These are phyloP conservation scores for Zaprionus capensis DNA, from an alignment of 1,140 invertebrate species.

Conservation along the genomic window DNA sequence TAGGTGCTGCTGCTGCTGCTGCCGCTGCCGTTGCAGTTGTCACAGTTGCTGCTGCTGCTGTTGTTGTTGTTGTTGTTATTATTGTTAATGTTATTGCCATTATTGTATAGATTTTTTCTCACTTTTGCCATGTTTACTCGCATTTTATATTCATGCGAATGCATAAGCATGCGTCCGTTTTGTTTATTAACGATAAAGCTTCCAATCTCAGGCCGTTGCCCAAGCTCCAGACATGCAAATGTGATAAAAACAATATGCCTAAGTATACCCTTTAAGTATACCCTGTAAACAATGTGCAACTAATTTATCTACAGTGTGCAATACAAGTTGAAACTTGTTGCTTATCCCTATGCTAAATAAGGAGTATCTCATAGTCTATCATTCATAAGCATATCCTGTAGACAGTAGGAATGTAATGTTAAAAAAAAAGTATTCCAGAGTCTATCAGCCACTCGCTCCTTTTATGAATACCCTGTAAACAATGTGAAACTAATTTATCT, in stretches of 20 bases:
- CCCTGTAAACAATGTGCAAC: neutral
- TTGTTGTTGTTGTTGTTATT: neutral
- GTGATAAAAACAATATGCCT: neutral
- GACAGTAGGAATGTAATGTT: too few species aligned
- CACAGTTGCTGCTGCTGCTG: conserved; percentile 37
- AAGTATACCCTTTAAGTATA: neutral
- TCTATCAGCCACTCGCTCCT: too few species aligned
- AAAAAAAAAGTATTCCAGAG: too few species aligned
- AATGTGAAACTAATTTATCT: neutral
- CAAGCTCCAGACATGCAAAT: conserved; percentile 4
- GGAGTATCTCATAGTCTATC: conserved; percentile 4
- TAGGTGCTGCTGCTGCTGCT: conserved; percentile 26
- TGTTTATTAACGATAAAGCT: conserved; percentile 60
- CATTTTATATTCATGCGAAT: conserved; percentile 40
- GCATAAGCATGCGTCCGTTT: conserved; percentile 51
- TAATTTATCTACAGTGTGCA: neutral
- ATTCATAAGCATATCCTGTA: too few species aligned
- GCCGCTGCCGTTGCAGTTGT: conserved; percentile 47
- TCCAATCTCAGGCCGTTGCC: conserved; percentile 19
- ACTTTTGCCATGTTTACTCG: conserved; percentile 42
- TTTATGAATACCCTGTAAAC: neutral
- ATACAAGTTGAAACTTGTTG: too few species aligned
- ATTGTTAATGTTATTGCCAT: conserved; percentile 44
- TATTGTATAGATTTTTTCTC: conserved; percentile 65
- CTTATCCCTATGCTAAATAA: too few species aligned